Percentiles rank a stretch among this genome's conserved stretches.
Evolutionary conservation across 2,797 vertebrate species (phyloP).

Genomic region (Danio jaintianensis): DNA sequence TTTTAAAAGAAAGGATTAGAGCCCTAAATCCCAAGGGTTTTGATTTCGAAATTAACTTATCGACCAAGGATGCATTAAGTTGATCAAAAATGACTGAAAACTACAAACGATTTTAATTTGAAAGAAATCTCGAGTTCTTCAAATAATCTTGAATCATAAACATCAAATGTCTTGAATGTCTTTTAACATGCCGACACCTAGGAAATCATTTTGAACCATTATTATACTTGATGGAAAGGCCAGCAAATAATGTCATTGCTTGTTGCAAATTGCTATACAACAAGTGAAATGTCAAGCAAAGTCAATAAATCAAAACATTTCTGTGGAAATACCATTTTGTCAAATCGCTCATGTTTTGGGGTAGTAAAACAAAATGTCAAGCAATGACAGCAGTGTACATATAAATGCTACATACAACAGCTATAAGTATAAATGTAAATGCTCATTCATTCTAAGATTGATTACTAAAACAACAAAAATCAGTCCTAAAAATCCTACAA

Average conservation of each 20-base stretch:
- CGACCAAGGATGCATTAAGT: no score
- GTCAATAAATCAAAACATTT: constrained; percentile 1
- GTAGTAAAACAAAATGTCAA: constrained; percentile 1
- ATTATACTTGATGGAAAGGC: not conserved
- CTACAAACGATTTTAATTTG: no score
- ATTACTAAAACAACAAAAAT: no score
- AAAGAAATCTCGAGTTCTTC: not conserved
- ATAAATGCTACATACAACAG: not conserved
- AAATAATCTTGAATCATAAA: not conserved
- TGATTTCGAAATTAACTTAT: not conserved
- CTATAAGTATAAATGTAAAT: no score
- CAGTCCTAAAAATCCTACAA: no score
- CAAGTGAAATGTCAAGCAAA: not conserved
- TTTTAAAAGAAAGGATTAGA: not conserved
- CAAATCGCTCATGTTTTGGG: constrained; percentile 4
- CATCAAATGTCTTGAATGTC: constrained; percentile 5
- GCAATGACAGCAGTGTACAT: not conserved
- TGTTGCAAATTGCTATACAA: constrained; percentile 3
- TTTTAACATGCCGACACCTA: not conserved
- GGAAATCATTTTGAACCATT: not conserved
- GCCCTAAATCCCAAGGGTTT: not conserved
- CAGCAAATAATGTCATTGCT: not conserved
- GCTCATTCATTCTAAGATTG: not conserved
- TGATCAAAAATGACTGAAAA: no score
- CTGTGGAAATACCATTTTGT: not conserved